Evolutionary conservation across 2,888 invertebrate genomes (phyloP).

Genomic region (Drosophila aldrichi): DNA sequence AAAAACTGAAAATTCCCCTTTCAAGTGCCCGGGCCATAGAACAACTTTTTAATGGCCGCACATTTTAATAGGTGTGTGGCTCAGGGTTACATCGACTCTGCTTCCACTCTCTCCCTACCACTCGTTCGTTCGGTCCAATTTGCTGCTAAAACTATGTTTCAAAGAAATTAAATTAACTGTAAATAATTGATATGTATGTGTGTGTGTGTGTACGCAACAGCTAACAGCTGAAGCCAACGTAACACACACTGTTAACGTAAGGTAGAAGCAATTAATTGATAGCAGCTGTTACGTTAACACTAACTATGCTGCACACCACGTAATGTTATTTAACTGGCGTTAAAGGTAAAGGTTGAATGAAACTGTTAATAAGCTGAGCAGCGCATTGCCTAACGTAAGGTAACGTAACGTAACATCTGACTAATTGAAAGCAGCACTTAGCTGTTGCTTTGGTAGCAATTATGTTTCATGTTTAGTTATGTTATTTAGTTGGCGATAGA

Average conservation of each 20-base stretch:
- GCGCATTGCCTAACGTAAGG: background rate
- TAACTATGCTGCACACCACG: background rate
- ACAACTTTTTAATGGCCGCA: constrained; percentile 76
- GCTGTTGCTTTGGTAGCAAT: no score
- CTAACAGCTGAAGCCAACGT: constrained; percentile 1
- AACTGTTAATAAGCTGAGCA: background rate
- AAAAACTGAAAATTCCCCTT: constrained; percentile 55
- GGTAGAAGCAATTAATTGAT: constrained; percentile 10
- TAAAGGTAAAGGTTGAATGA: constrained; percentile 18
- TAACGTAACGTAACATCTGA: no score
- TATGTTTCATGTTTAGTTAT: no score
- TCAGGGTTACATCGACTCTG: constrained; percentile 40
- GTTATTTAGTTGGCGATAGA: no score
- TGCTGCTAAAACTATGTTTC: background rate
- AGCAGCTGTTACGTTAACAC: background rate
- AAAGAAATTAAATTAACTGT: constrained; percentile 10
- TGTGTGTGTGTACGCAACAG: background rate
- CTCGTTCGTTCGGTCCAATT: background rate
- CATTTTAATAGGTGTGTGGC: constrained; percentile 67
- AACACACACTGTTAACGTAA: constrained; percentile 1
- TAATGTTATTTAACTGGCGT: background rate
- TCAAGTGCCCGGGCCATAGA: constrained; percentile 51
- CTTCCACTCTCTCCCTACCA: background rate
- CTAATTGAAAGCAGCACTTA: no score
- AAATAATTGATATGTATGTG: background rate